Base-by-base conservation (phyloP, 2,797 vertebrate species). In the Peromyscus melanophrys region DNA sequence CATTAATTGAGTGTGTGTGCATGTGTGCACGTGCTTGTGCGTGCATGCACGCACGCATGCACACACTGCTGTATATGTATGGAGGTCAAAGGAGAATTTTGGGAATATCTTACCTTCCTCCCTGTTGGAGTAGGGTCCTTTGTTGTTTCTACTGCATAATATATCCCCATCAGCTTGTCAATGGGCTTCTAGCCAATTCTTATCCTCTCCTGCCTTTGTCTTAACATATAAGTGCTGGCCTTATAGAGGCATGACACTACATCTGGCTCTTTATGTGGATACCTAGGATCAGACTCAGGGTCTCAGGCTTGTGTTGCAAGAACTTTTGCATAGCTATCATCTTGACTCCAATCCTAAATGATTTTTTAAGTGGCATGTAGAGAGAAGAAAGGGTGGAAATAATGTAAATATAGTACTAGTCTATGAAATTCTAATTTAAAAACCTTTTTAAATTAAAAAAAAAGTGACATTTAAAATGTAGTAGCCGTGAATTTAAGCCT, bases 11-110 rank as follows among this genome's bases (percentile, higher is more conserved):
- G 6, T 52, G 49, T 52, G 49, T 52, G 12, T 13, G 11, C 2
- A 11, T 52, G 49, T 52, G 49, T 52, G 49, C 2, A 9, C 46
- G 7, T 57, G 78, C 10, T 29, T 7, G 31, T 0, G 0, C 29
- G 4, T 57, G 21, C 25, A 0, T 29, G 6, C 11, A 23, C 9
- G 1, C 0, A 0, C 3, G 0, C 10, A 19, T 49, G 1, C 34
- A 2, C n/a, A 73, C 3, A 9, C 4, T 19, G 14, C 4, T 52
- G 19, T 4, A 25, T 31, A 31, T 17, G 14, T 78, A 8, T 78
- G 7, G 16, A 49, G 19, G 11, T 85, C 17, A 67, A 34, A 13
- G 29, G 3, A 13, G 29, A 67, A 0, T 67, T 49, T n/a, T 1
- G 6, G 83, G 10, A 49, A 49, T 34, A 16, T 37, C 21, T 52